A percentile compares a stretch with the other conserved stretches of the same genome.
Evolutionary conservation across 2,888 invertebrate species (phyloP).

Genomic region (Anthophora plumipes): DNA sequence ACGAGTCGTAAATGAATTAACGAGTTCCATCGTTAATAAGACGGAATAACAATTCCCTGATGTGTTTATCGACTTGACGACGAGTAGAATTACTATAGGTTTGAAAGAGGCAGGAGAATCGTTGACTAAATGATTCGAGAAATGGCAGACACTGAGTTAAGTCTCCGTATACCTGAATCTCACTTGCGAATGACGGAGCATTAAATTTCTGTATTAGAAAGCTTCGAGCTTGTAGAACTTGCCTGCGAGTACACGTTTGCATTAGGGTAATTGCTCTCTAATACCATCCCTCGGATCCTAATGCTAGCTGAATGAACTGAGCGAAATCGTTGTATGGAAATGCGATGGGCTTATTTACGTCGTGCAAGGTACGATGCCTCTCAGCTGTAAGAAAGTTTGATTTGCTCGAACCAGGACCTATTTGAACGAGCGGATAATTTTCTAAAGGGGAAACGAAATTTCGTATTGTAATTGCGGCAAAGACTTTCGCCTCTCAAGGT

Average conservation of each 20-base stretch:
- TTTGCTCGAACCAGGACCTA: neutral
- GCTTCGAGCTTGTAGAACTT: neutral
- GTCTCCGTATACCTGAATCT: neutral
- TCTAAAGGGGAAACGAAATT: neutral
- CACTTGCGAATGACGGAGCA: neutral
- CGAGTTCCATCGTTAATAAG: neutral
- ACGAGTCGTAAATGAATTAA: conserved; percentile 16
- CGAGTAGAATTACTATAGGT: neutral
- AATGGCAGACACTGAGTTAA: conserved; percentile 19
- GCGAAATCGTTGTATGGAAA: neutral
- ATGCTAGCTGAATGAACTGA: neutral
- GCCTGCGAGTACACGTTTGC: neutral
- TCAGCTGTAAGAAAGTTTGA: neutral
- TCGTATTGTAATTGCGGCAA: neutral
- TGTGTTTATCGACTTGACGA: neutral
- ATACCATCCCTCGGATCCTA: neutral
- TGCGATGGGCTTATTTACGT: neutral
- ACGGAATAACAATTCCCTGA: neutral
- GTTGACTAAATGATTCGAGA: neutral
- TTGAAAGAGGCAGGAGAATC: neutral
- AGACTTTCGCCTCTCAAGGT: neutral
- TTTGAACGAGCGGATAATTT: conserved; percentile 2
- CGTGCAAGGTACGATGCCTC: neutral
- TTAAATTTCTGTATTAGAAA: neutral
- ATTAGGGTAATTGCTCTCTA: conserved; percentile 7